phyloP scores from a whole-genome alignment of 2,797 vertebrate genomes.

The Alfaro cultratus region DNA sequence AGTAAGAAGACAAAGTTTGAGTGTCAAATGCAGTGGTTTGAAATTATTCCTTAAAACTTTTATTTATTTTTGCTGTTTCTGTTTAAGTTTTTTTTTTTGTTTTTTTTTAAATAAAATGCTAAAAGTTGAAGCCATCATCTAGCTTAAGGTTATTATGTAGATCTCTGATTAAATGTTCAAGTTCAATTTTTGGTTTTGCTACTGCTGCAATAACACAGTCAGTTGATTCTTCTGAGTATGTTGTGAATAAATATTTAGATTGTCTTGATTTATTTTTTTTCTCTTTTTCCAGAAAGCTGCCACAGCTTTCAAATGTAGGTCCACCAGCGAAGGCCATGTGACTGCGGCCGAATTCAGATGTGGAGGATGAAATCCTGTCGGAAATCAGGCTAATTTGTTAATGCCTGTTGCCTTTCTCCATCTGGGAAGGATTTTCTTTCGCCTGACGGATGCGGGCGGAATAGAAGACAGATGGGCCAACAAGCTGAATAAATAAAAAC shows the following conservation, averaged over 20 bases:
- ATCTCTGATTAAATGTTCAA: too few species aligned
- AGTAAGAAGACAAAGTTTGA: too few species aligned
- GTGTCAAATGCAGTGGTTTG: too few species aligned
- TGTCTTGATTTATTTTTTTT: not conserved
- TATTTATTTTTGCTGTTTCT: too few species aligned
- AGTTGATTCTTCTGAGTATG: too few species aligned
- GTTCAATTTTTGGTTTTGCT: too few species aligned
- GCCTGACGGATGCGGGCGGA: not conserved
- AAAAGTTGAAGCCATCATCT: too few species aligned
- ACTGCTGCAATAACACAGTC: too few species aligned
- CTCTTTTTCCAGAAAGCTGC: not conserved
- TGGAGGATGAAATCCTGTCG: constrained; percentile 8
- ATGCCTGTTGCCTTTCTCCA: not conserved
- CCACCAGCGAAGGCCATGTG: not conserved
- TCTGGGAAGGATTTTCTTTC: constrained; percentile 32
- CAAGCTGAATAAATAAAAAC: constrained; percentile 4
- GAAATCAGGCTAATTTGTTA: constrained; percentile 31
- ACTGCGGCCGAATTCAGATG: constrained; percentile 14
- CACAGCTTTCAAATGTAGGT: constrained; percentile 4
- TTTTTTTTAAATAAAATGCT: too few species aligned
- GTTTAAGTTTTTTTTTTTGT: too few species aligned
- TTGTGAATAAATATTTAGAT: not conserved
- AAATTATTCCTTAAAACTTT: too few species aligned
- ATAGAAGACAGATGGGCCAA: constrained; percentile 23
- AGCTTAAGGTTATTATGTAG: too few species aligned